A percentile compares a stretch with the other conserved stretches of the same genome.
Conservation (phyloP, 2,797 vertebrate genomes). For the Xenentodon cancila region DNA sequence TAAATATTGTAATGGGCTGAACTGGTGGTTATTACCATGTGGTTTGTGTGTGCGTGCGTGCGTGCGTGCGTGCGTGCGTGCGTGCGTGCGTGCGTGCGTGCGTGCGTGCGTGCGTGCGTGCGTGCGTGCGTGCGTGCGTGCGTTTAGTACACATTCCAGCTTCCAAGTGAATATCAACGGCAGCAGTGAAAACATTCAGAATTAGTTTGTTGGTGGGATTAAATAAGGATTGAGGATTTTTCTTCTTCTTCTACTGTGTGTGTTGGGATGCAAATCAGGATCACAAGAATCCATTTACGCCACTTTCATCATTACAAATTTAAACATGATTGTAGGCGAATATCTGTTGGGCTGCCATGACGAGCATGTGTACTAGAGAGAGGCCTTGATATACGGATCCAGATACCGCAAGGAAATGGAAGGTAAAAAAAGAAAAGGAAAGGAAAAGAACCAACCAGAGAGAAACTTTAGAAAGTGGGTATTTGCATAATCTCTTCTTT, state of each 20-base stretch:
- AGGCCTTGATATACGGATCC: constrained; percentile 47
- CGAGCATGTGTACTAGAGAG: constrained; percentile 13
- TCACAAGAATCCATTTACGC: constrained; percentile 19
- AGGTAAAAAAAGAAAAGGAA: neutral
- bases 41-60: no score
- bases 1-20: no score
- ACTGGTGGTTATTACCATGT: no score
- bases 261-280: constrained; percentile 5
- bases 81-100: no score
- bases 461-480: constrained; percentile 58
- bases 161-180: neutral
- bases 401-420: constrained; percentile 34
- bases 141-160: no score
- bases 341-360: constrained; percentile 16
- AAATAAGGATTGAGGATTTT: constrained; percentile 10
- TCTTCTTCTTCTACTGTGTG: neutral
- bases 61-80: no score
- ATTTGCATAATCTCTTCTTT: constrained; percentile 76
- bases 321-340: constrained; percentile 25
- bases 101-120: no score
- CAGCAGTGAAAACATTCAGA: constrained; percentile 8
- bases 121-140: no score
- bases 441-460: constrained; percentile 30
- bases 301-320: constrained; percentile 38
- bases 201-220: constrained; percentile 25